These are phyloP conservation scores for Caenorhabditis sp. DNA, from an alignment of 2,888 invertebrate species.

Conservation along the genomic window DNA sequence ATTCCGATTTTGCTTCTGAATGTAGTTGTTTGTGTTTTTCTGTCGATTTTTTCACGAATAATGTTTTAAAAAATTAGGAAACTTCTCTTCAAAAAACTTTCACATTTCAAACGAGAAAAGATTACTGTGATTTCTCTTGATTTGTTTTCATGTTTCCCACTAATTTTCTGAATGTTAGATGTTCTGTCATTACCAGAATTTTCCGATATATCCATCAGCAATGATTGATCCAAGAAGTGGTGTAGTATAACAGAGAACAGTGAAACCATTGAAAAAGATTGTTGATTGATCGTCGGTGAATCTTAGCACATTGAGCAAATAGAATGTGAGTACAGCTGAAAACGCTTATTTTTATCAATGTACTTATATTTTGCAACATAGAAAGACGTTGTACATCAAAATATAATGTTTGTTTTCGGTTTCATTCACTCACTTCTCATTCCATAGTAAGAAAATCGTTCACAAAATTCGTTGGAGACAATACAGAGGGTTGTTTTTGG, in stretches of 20 bases:
- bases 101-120: too few species aligned
- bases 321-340: constrained; percentile 89
- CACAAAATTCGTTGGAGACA: constrained; percentile 95
- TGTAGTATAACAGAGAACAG: constrained; percentile 88
- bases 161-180: too few species aligned
- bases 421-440: constrained; percentile 80
- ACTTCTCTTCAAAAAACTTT: too few species aligned
- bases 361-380: background rate
- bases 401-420: background rate
- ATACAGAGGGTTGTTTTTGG: constrained; percentile 75
- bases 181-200: constrained; percentile 85
- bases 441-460: constrained; percentile 95
- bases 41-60: too few species aligned
- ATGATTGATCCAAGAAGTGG: constrained; percentile 90
- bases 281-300: constrained; percentile 82
- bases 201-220: constrained; percentile 90
- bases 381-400: background rate
- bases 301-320: constrained; percentile 82
- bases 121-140: background rate
- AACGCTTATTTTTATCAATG: constrained; percentile 9
- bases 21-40: too few species aligned
- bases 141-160: background rate
- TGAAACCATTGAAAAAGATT: constrained; percentile 87
- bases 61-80: too few species aligned
- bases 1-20: too few species aligned